Evolutionary conservation across 2,888 invertebrate genomes (phyloP), one percentile per base, ranked within the genome.

Genomic region (Osedax frankpressi): DNA sequence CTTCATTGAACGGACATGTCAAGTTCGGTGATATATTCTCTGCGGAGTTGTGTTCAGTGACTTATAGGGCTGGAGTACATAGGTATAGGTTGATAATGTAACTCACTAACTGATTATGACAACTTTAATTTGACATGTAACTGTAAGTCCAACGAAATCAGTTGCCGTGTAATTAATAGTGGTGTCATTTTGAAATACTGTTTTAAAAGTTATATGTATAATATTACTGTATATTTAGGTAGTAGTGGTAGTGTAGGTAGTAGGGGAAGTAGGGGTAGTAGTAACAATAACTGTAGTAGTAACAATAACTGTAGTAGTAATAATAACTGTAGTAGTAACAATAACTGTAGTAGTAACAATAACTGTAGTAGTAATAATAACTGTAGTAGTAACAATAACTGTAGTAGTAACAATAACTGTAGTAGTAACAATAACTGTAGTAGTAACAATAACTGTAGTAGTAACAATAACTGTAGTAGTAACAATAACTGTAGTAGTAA

Each of bases 371-470:
- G 44, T 44, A 44, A 19, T 44, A 44, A 19, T 44, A 44, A 19
- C 19, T 11, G 44, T 44, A 44, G 44, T 44, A 44, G 44, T 44
- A 44, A 19, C 26, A 71, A 24, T 27, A 73, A 70, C 28, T 71
- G 72, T 28, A 73, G 44, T 44, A 73, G 71, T 28, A 73, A 27
- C 28, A 73, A 59, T 30, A 29, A 70, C 25, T 71, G 73, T 73
- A 72, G 71, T 59, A 73, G 73, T 73, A 29, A n/a, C n/a, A 73
- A 70, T 30, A 73, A 70, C 27, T 74, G 29, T 88, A 93, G 29
- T 27, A 73, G 30, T 27, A 70, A n/a, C 6, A 28, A 28, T 70
- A 70, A 28, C n/a, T 27, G 70, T 70, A 26, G 70, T 19, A 70
- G 70, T 70, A 70, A 28, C 28, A 70, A 28, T 70, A 70, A 28